Evolutionary conservation across 2,888 invertebrate species (phyloP).

Genomic region (Melinopterus prodromus): DNA sequence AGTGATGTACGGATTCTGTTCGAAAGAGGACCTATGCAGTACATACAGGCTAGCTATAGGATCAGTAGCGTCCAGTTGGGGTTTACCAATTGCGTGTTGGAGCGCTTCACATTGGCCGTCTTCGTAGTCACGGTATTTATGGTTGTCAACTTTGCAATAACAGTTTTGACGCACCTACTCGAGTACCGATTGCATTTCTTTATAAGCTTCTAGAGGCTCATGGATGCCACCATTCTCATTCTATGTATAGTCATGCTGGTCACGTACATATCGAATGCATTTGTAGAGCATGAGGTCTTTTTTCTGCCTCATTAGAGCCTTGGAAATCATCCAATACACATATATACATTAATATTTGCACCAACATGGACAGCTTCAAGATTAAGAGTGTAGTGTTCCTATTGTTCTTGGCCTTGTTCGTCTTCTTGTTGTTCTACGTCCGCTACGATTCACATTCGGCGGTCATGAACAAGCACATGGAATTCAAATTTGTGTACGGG

Average conservation of each 20-base stretch:
- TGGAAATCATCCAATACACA: background rate
- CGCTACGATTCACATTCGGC: conserved; percentile 6
- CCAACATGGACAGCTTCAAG: background rate
- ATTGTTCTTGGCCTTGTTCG: background rate
- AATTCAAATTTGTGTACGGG: background rate
- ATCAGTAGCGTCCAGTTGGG: conserved; percentile 35
- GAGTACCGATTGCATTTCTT: conserved; percentile 24
- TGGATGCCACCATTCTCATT: conserved; percentile 39
- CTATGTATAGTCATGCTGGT: conserved; percentile 26
- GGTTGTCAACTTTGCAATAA: conserved; percentile 31
- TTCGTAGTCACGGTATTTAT: conserved; percentile 31
- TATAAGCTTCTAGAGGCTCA: conserved; percentile 36
- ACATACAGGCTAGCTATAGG: conserved; percentile 9
- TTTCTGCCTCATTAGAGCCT: background rate
- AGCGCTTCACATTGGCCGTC: conserved; percentile 31
- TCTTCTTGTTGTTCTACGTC: background rate
- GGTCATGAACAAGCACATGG: conserved; percentile 15
- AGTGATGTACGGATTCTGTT: conserved; percentile 40
- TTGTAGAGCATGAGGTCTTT: conserved; percentile 36
- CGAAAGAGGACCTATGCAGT: conserved; percentile 39
- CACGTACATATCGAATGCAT: conserved; percentile 24
- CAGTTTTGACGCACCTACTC: conserved; percentile 8
- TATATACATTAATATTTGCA: background rate
- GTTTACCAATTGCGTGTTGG: conserved; percentile 1
- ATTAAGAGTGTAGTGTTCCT: background rate